Conservation (phyloP, 1,140 invertebrate species). For the Leptonema lineaticorne region DNA sequence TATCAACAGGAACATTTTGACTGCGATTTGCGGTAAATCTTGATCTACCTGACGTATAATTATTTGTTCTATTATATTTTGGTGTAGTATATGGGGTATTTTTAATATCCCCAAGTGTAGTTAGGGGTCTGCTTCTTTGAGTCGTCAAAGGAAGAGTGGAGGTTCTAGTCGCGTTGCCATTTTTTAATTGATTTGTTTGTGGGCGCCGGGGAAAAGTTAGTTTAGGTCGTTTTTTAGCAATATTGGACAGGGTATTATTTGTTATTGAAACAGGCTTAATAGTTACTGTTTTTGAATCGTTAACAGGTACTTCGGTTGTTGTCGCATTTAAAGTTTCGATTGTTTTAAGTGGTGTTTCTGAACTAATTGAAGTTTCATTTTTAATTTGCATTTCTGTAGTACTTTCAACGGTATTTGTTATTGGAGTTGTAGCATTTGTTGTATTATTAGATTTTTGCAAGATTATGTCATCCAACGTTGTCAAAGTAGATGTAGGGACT, state of each 20-base stretch:
- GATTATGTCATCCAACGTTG: slow-evolving; percentile 50
- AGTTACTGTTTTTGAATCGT: slow-evolving; percentile 24
- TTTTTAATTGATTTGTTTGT: slow-evolving; percentile 45
- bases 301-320: slow-evolving; percentile 23
- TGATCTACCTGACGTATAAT: slow-evolving; percentile 48
- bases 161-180: slow-evolving; percentile 42
- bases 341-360: slow-evolving; percentile 31
- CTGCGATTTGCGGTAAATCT: slow-evolving; percentile 47
- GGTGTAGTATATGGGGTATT: slow-evolving; percentile 42
- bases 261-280: slow-evolving; percentile 26
- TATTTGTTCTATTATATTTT: slow-evolving; percentile 49
- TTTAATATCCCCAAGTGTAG: slow-evolving; percentile 6
- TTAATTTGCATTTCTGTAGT: background rate
- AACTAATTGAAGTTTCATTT: slow-evolving; percentile 32
- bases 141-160: slow-evolving; percentile 27
- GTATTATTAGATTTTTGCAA: slow-evolving; percentile 43
- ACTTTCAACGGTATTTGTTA: slow-evolving; percentile 43
- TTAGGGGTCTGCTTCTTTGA: background rate
- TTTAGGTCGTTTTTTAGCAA: slow-evolving; percentile 49
- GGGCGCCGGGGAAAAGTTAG: slow-evolving; percentile 50
- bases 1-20: slow-evolving; percentile 53
- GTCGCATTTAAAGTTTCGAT: no score
- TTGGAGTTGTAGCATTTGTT: slow-evolving; percentile 39
- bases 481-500: slow-evolving; percentile 48
- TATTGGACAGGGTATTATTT: slow-evolving; percentile 44